Base-by-base conservation (phyloP, 2,888 invertebrate species). In the Patella depressa region DNA sequence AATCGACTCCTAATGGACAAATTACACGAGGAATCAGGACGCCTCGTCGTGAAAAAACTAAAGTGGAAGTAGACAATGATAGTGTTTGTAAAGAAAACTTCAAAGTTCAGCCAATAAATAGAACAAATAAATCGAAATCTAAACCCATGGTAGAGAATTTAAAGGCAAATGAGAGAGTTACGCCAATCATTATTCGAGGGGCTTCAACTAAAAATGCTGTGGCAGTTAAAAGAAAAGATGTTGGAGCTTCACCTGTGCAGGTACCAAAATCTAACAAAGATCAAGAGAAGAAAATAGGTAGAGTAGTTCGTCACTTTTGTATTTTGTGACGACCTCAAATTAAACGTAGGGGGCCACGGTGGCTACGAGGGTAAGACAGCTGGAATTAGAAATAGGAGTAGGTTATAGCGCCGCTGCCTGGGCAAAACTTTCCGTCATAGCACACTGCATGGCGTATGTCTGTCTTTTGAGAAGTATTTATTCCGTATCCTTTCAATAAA, bases 281-380 rank as follows among this genome's bases (percentile, higher is more conserved):
- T 3, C 12, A 11, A 12, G 65, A 19, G 3, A 65, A 65, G 12
- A 65, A 19, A 65, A 65, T 65, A 65, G 65, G 65, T 65, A 54
- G 77, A 72, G 59, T 69, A 74, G 19, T 75, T 79, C 71, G 65
- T 19, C 11, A 71, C 71, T 17, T 19, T 77, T 9, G 29, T 14
- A n/a, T 55, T 29, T 24, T 24, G n/a, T 73, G 53, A 76, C 11
- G n/a, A 72, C 7, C 45, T 15, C 24, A 77, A 55, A 17, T 34
- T 34, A 34, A 34, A 5, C 5, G 34, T 34, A 34, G 34, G 34
- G 34, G 4, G 34, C 34, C 34, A 3, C 2, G 4, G 3, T 34
- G 34, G 34, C 34, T 34, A 34, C 3, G 5, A 0, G 34, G 7
- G 4, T 34, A 34, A 34, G 34, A 34, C 34, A 34, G 34, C 0